Conservation (phyloP, 2,888 invertebrate species). For the Sussaba pulchella region DNA sequence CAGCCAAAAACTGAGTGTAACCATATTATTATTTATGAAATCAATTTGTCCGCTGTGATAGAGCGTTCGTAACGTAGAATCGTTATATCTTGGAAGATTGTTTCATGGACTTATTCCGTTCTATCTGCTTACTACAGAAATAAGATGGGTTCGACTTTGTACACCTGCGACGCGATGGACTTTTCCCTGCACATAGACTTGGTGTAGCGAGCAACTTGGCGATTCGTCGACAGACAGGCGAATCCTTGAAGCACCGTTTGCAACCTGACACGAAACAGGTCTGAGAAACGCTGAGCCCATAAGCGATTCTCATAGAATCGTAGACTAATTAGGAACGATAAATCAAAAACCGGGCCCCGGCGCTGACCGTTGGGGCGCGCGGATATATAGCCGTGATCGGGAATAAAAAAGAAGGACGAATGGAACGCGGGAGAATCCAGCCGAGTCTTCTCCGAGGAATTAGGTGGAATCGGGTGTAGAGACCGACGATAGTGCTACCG, state of each 20-base stretch:
- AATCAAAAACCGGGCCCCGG: slow-evolving; percentile 75
- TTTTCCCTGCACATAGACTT: too few species aligned
- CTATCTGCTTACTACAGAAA: too few species aligned
- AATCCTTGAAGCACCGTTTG: not conserved
- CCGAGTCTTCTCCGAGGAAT: slow-evolving; percentile 65
- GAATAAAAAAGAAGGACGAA: slow-evolving; percentile 28
- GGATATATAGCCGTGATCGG: slow-evolving; percentile 66
- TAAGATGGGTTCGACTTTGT: too few species aligned
- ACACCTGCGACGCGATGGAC: too few species aligned
- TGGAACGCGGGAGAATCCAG: slow-evolving; percentile 40
- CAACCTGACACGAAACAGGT: slow-evolving; percentile 55
- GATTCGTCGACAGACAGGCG: too few species aligned
- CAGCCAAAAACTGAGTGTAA: too few species aligned
- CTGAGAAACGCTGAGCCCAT: slow-evolving; percentile 55
- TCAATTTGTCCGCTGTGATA: too few species aligned
- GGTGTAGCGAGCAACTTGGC: too few species aligned
- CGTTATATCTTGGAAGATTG: too few species aligned
- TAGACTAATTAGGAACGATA: slow-evolving; percentile 79
- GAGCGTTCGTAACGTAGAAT: too few species aligned
- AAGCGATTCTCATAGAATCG: slow-evolving; percentile 69
- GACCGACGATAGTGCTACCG: slow-evolving; percentile 28
- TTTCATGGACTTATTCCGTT: too few species aligned
- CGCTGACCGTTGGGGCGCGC: slow-evolving; percentile 10
- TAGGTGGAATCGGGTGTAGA: slow-evolving; percentile 56
- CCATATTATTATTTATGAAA: too few species aligned